A percentile compares a stretch with the other conserved stretches of the same genome.
Conservation (phyloP, 2,888 invertebrate genomes). For the Caenorhabditis imperialis region DNA sequence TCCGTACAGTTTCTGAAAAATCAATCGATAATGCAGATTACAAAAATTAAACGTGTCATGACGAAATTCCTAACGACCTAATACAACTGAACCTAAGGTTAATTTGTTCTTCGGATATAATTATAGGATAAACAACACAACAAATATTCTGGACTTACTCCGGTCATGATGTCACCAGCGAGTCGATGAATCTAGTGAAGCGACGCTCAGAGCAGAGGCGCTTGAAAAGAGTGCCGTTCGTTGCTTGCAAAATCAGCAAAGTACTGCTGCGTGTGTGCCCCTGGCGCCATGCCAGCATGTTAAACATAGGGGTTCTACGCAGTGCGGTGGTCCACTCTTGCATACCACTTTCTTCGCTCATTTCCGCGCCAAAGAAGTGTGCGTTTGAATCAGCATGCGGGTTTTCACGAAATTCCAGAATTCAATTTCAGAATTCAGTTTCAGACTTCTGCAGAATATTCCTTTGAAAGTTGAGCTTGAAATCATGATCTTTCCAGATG, state of each 20-base stretch:
- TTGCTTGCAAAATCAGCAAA: constrained; percentile 6
- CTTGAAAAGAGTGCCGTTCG: constrained; percentile 49
- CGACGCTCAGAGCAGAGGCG: constrained; percentile 49
- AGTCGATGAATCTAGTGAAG: constrained; percentile 43
- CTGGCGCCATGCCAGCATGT: constrained; percentile 31
- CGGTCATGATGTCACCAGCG: constrained; percentile 54
- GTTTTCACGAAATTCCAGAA: too few species aligned
- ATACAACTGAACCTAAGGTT: too few species aligned
- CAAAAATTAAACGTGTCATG: background rate
- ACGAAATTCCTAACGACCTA: background rate
- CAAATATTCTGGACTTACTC: constrained; percentile 31
- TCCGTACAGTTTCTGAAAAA: constrained; percentile 92
- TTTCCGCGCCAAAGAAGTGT: constrained; percentile 33
- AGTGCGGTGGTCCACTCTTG: constrained; percentile 46
- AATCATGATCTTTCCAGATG: constrained; percentile 13
- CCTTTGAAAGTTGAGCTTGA: background rate
- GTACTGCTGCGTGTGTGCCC: constrained; percentile 36
- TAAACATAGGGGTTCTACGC: constrained; percentile 53
- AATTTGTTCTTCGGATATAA: too few species aligned
- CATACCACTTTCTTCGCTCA: constrained; percentile 4
- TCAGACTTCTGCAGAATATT: background rate
- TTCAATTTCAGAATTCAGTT: too few species aligned
- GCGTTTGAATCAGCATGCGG: too few species aligned
- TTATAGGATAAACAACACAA: too few species aligned
- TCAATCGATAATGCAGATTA: constrained; percentile 3